phyloP scores from a whole-genome alignment of 2,113 vertebrate species.

The Pluvialis apricaria region DNA sequence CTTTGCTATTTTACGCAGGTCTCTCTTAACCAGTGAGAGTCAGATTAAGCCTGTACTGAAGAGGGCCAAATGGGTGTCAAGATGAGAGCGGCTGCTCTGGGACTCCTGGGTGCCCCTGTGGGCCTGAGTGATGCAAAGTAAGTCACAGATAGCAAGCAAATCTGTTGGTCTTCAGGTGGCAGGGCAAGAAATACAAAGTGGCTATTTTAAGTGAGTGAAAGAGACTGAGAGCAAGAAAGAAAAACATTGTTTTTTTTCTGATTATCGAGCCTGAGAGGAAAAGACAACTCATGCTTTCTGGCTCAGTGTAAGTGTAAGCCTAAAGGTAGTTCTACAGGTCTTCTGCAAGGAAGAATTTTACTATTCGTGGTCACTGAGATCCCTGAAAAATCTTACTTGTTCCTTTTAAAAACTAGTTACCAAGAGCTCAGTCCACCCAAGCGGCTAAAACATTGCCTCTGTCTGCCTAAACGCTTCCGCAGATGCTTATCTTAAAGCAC shows the following conservation, averaged over 20 bases:
- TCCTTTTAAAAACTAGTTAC: background rate
- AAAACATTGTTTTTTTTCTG: background rate
- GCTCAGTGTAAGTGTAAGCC: background rate
- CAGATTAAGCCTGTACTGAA: background rate
- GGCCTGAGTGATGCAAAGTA: background rate
- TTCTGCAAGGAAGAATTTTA: background rate
- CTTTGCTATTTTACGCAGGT: background rate
- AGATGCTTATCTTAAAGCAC: slow-evolving; percentile 8
- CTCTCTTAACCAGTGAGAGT: background rate
- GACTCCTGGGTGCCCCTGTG: background rate
- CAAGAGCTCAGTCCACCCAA: background rate
- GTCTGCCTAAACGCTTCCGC: background rate
- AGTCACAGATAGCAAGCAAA: background rate
- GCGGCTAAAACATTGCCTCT: background rate
- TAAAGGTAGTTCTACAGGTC: background rate
- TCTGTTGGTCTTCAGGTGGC: background rate
- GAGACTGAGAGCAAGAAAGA: background rate
- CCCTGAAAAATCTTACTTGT: background rate
- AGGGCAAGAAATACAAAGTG: background rate
- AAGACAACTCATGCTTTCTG: background rate
- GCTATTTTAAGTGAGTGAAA: background rate
- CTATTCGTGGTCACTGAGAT: background rate
- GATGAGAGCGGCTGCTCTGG: background rate
- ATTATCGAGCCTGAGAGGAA: background rate
- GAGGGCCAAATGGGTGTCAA: background rate